Conservation (phyloP, 2,113 vertebrate species). For the Hiodon alosoides region DNA sequence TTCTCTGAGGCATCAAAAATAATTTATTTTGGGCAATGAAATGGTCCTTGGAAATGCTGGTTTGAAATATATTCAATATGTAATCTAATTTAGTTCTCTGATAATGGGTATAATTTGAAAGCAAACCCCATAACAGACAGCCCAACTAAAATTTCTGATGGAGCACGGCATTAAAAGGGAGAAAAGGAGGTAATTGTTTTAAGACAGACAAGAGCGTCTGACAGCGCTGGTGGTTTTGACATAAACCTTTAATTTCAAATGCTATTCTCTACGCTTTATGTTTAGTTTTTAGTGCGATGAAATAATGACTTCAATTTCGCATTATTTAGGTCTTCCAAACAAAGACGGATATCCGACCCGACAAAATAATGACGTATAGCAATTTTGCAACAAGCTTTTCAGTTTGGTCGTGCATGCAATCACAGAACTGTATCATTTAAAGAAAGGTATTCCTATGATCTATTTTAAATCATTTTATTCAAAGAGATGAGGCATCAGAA, state of each 20-base stretch:
- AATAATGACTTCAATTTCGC: too few relatives aligned
- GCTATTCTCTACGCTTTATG: not conserved
- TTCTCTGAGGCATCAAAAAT: not conserved
- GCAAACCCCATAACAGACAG: not conserved
- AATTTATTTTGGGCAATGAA: constrained; percentile 6
- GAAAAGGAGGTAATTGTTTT: constrained; percentile 2
- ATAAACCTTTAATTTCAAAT: constrained; percentile 7
- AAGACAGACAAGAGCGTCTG: not conserved
- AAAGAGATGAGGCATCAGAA: not conserved
- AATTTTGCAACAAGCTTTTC: too few relatives aligned
- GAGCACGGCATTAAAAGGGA: not conserved
- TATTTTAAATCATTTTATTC: not conserved
- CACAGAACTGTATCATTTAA: too few relatives aligned
- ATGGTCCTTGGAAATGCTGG: not conserved
- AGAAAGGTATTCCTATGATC: not conserved
- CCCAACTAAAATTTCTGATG: not conserved
- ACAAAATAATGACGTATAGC: too few relatives aligned
- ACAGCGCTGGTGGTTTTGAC: not conserved
- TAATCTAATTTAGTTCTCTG: constrained; percentile 10
- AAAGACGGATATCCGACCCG: too few relatives aligned
- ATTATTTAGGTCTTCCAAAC: too few relatives aligned
- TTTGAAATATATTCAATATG: constrained; percentile 17
- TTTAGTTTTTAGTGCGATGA: too few relatives aligned
- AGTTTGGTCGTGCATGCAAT: too few relatives aligned
- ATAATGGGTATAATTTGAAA: not conserved